These are phyloP conservation scores for Arrhopalites spinosus DNA, from an alignment of 2,888 invertebrate genomes.

Conservation along the genomic window DNA sequence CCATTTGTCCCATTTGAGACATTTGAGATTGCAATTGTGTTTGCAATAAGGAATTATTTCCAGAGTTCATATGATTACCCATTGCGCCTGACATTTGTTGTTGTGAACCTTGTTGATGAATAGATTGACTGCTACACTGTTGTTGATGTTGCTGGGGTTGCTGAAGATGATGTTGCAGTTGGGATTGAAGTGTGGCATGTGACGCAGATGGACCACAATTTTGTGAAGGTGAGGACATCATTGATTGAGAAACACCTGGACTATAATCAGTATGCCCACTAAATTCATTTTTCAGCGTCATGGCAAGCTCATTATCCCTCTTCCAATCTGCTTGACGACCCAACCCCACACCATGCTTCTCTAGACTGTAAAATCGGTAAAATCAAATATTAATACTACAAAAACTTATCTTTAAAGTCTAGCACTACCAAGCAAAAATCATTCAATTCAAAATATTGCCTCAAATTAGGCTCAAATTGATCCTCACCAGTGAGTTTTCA, in stretches of 20 bases:
- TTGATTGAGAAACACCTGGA: constrained; percentile 11
- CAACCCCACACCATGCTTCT: constrained; percentile 35
- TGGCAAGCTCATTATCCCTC: constrained; percentile 26
- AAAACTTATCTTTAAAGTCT: too few relatives aligned
- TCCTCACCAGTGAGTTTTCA: constrained; percentile 1
- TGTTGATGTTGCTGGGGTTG: constrained; percentile 5
- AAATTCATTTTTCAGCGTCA: constrained; percentile 18
- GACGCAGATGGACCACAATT: constrained; percentile 1
- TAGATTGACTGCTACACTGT: neutral
- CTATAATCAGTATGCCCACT: constrained; percentile 9
- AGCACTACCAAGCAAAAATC: too few relatives aligned
- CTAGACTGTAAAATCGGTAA: neutral
- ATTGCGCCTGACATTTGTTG: constrained; percentile 36
- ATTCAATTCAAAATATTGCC: too few relatives aligned
- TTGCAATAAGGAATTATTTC: constrained; percentile 43
- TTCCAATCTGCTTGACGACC: constrained; percentile 36
- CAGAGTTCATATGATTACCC: constrained; percentile 52
- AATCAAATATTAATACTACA: too few relatives aligned
- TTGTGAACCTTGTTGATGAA: neutral
- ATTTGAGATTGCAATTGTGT: constrained; percentile 42
- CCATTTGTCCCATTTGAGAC: constrained; percentile 54
- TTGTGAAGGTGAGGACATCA: constrained; percentile 16
- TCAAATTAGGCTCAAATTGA: too few relatives aligned
- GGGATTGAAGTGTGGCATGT: neutral
- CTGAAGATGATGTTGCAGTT: constrained; percentile 9